These are phyloP conservation scores for Orthosia incerta DNA, from an alignment of 2,888 invertebrate species.

Conservation along the genomic window DNA sequence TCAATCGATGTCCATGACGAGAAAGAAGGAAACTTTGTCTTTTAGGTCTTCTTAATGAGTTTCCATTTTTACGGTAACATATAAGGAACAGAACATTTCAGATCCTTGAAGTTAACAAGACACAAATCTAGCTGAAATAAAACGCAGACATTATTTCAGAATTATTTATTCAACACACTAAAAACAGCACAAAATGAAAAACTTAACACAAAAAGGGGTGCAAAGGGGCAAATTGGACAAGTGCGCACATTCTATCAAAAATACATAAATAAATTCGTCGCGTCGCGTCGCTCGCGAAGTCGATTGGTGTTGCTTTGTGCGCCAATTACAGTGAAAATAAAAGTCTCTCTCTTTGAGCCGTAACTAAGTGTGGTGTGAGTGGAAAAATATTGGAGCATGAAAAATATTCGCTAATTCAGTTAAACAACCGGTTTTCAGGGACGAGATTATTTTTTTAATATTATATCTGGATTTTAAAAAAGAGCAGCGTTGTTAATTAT, in stretches of 20 bases:
- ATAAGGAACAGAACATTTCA: background rate
- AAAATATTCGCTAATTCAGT: slow-evolving; percentile 20
- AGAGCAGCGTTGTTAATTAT: background rate
- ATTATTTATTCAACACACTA: background rate
- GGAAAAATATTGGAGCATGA: slow-evolving; percentile 2
- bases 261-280: slow-evolving; percentile 59
- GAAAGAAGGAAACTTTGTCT: background rate
- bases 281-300: slow-evolving; percentile 57
- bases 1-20: background rate
- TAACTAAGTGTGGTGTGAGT: slow-evolving; percentile 10
- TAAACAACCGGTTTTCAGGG: background rate
- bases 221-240: slow-evolving; percentile 27
- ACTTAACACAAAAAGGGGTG: slow-evolving; percentile 10
- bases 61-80: background rate
- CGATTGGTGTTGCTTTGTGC: slow-evolving; percentile 67
- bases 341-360: slow-evolving; percentile 38
- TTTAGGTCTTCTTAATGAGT: background rate
- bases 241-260: slow-evolving; percentile 66
- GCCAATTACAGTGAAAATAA: slow-evolving; percentile 67
- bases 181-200: background rate
- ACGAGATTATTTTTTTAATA: background rate
- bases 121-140: background rate
- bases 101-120: background rate
- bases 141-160: background rate
- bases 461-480: background rate